Evolutionary conservation across 2,888 invertebrate species (phyloP).

Genomic region (Zootermopsis nevadensis): DNA sequence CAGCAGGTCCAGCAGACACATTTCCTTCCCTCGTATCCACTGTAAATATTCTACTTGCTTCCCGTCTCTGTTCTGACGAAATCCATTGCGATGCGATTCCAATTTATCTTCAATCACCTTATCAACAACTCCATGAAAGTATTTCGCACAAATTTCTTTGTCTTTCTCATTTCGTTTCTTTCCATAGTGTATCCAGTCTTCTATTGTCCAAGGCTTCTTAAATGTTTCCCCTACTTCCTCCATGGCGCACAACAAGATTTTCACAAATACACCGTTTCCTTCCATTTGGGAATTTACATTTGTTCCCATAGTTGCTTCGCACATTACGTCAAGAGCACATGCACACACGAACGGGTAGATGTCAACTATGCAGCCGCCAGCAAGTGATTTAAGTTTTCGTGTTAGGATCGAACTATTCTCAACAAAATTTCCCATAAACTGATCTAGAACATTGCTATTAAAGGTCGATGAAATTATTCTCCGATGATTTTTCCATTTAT

Average conservation of each 20-base stretch:
- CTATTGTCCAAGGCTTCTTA: background rate
- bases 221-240: background rate
- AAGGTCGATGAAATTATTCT: constrained; percentile 20
- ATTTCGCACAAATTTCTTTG: background rate
- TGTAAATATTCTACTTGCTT: constrained; percentile 55
- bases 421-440: background rate
- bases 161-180: background rate
- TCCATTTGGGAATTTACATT: background rate
- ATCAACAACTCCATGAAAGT: background rate
- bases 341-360: background rate
- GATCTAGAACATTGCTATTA: background rate
- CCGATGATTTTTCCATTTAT: constrained; percentile 9
- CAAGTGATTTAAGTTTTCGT: background rate
- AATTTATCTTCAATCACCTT: background rate
- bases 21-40: constrained; percentile 9
- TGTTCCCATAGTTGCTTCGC: background rate
- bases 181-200: background rate
- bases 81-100: background rate
- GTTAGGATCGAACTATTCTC: background rate
- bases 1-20: constrained; percentile 6
- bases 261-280: background rate
- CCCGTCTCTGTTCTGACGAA: background rate
- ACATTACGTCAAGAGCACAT: background rate
- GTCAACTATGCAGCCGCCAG: background rate
- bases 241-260: background rate